phyloP scores from a whole-genome alignment of 2,113 vertebrate genomes.

The Sceloporus undulatus region DNA sequence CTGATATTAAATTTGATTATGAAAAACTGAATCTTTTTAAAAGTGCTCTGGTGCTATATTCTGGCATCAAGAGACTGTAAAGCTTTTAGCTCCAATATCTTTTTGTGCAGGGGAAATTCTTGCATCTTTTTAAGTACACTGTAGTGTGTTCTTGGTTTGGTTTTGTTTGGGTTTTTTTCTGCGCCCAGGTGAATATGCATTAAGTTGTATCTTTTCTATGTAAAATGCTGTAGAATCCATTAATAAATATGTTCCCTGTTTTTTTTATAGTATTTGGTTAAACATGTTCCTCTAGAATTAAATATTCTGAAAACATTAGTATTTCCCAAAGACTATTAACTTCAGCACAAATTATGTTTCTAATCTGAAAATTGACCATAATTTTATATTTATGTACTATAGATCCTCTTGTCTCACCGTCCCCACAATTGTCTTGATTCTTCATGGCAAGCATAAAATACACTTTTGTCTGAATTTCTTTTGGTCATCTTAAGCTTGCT shows the following conservation, averaged over 20 bases:
- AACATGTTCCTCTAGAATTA: conserved; percentile 67
- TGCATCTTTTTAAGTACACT: conserved; percentile 80
- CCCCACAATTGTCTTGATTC: conserved; percentile 29
- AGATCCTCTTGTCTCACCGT: conserved; percentile 45
- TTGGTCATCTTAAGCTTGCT: conserved; percentile 14
- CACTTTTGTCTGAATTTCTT: not conserved
- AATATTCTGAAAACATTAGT: conserved; percentile 61
- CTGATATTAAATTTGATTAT: conserved; percentile 75
- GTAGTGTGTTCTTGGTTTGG: conserved; percentile 59
- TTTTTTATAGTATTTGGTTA: conserved; percentile 64
- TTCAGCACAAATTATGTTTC: conserved; percentile 72
- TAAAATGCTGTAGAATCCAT: conserved; percentile 82
- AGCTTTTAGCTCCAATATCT: conserved; percentile 84
- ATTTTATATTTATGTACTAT: conserved; percentile 49
- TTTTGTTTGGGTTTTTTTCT: conserved; percentile 53
- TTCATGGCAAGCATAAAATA: conserved; percentile 37
- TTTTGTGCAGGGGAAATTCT: conserved; percentile 88
- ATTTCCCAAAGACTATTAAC: conserved; percentile 70
- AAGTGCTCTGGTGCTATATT: conserved; percentile 83
- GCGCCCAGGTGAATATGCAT: conserved; percentile 74
- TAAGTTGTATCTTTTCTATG: conserved; percentile 80
- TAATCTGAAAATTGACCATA: conserved; percentile 49
- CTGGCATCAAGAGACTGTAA: conserved; percentile 82
- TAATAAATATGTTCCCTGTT: conserved; percentile 80
- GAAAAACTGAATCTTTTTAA: conserved; percentile 65